Base-by-base conservation (phyloP, 1,140 invertebrate genomes). In the Drosophila pachea region DNA sequence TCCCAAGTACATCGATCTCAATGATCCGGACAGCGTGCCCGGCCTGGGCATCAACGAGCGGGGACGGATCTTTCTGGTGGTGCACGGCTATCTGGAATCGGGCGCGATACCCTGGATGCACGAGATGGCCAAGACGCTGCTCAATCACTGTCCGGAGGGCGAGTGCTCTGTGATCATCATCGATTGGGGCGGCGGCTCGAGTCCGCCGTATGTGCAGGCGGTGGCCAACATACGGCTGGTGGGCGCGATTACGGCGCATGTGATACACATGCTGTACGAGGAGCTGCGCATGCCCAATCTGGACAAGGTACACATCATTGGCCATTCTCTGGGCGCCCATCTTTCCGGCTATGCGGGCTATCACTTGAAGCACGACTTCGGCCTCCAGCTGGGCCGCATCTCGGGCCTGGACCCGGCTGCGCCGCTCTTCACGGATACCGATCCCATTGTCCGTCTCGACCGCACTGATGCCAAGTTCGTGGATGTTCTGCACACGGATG, bases 211-310 rank as follows among this genome's bases (percentile, higher is more conserved):
- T 81, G 94, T 95, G 0, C 96, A 97, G 89, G 96, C 96, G 0
- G 95, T 96, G 2, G 96, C 95, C 0, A 97, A 98, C 84, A 96
- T 96, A n/a, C 91, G 96, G 54, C 90, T 98, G 1, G 93, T 97
- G 7, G 96, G 95, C 1, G 93, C 93, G 0, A 95, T 97, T 82
- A 93, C 95, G 0, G 95, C 95, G 0, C 92, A 95, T 89, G 90
- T 97, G 11, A 90, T 93, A 9, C 88, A 91, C 70, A 90, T 91
- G 87, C 79, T 92, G 53, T 91, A 91, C 92, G 90, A 91, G 69
- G 84, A 91, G 31, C 73, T 93, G 38, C 90, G 90, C 29, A 72
- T 93, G 50, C 76, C 89, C 7, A 90, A 91, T 73, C 75, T 93
- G 64, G 90, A 92, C 50, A 92, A 92, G 65, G 92, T 95, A 40